Evolutionary conservation across 2,113 vertebrate species (phyloP), one percentile per base, ranked within the genome.

Genomic region (Micromys minutus): DNA sequence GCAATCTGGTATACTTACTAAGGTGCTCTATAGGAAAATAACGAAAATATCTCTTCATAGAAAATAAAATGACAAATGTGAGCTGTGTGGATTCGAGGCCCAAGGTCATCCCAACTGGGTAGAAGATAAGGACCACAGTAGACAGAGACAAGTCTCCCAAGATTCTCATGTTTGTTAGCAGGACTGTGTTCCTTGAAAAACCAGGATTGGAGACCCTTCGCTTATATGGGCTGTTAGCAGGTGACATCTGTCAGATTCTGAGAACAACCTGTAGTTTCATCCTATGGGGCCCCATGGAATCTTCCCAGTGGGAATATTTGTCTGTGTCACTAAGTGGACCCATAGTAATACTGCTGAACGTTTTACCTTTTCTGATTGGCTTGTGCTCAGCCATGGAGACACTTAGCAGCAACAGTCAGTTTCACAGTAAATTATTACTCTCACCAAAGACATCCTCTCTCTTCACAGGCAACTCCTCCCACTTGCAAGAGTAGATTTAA

Each of bases 1-100:
- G 22, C 9, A 77, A 3, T 5, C 93, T 92, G 47, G 7, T 94
- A 21, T 95, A 81, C 75, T 90, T 21, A 84, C 31, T 93, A 63
- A 63, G 72, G 75, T 59, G 24, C 74, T 91, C 81, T 19, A 24
- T 71, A 97, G 59, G 72, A 85, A 91, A 95, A 87, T 81, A 90
- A 94, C 91, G 89, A 88, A 75, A 94, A 89, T 81, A 13, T 65
- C 15, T 72, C 77, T 63, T 95, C 9, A n/a, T 85, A 21, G 57
- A 19, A 59, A 81, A 59, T 15, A 42, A 11, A 26, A n/a, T 22
- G n/a, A 83, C 79, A 59, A 36, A 29, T 39, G 5, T 42, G 50
- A 10, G 36, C 21, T 39, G 19, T 1, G 2, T 22, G 63, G 10
- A 19, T 55, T 85, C 16, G 83, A 55, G 55, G 1, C 34, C 61